These are phyloP conservation scores for Cancer borealis DNA, from an alignment of 2,888 invertebrate species.

Conservation along the genomic window DNA sequence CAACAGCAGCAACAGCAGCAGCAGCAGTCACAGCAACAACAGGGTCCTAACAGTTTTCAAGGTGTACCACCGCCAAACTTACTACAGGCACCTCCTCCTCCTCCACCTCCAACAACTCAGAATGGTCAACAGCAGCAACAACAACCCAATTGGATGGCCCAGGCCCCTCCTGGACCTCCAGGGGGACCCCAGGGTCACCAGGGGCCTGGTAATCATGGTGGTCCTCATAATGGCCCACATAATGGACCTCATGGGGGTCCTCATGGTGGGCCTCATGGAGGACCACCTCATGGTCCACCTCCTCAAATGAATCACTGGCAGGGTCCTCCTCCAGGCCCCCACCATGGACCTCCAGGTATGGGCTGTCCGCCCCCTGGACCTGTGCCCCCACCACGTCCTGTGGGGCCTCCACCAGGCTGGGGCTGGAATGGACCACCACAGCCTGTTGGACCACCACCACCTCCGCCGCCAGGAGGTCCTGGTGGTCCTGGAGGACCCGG, in stretches of 20 bases:
- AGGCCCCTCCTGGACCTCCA: constrained; percentile 71
- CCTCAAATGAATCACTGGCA: constrained; percentile 78
- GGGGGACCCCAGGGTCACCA: constrained; percentile 78
- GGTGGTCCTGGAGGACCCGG: constrained; percentile 74
- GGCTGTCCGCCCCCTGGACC: constrained; percentile 81
- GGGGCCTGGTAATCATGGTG: constrained; percentile 77
- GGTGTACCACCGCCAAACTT: constrained; percentile 74
- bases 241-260: constrained; percentile 68
- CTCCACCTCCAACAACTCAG: constrained; percentile 79
- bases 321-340: constrained; percentile 77
- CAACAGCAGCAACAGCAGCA: constrained; percentile 81
- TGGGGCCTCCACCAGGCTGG: constrained; percentile 77
- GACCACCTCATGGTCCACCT: constrained; percentile 77
- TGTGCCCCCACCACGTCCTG: constrained; percentile 82
- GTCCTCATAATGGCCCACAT: constrained; percentile 66
- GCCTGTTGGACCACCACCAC: constrained; percentile 78
- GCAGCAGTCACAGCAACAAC: constrained; percentile 75
- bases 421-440: constrained; percentile 76
- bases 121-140: constrained; percentile 79
- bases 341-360: constrained; percentile 76
- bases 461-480: constrained; percentile 77
- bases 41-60: constrained; percentile 63
- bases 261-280: constrained; percentile 67
- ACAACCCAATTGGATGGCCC: constrained; percentile 75
- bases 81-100: constrained; percentile 78